A percentile compares a stretch with the other conserved stretches of the same genome.
Conservation (phyloP, 2,888 invertebrate genomes). For the Smittia aterrima region DNA sequence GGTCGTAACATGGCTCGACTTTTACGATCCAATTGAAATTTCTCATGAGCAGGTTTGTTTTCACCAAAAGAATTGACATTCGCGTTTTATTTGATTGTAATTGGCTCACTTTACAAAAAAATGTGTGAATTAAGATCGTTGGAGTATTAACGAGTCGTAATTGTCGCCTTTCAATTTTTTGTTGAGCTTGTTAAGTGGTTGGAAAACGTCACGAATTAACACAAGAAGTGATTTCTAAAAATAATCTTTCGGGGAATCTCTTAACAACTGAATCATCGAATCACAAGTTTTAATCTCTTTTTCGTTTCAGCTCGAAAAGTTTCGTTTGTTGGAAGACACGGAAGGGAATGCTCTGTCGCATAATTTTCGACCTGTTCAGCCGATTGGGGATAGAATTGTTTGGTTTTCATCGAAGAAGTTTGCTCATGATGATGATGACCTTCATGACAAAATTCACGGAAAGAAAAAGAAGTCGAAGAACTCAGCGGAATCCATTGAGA, state of each 20-base stretch:
- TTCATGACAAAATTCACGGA: conserved; percentile 34
- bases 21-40: conserved; percentile 67
- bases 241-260: neutral
- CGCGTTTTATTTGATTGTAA: neutral
- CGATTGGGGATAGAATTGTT: conserved; percentile 67
- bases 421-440: neutral
- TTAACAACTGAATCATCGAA: neutral
- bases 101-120: neutral
- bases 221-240: no score
- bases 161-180: no score
- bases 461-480: conserved; percentile 20
- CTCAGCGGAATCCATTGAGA: no score
- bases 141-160: no score
- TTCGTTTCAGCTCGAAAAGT: conserved; percentile 65
- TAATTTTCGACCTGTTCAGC: conserved; percentile 81
- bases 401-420: conserved; percentile 58
- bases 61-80: neutral
- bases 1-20: conserved; percentile 84
- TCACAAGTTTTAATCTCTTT: conserved; percentile 7
- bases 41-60: conserved; percentile 64
- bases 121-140: no score
- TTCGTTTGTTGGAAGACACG: conserved; percentile 65
- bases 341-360: conserved; percentile 67
- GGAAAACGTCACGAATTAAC: no score
- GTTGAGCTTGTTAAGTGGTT: no score